Evolutionary conservation across 2,888 invertebrate genomes (phyloP).

Genomic region (Limnephilus lunatus): DNA sequence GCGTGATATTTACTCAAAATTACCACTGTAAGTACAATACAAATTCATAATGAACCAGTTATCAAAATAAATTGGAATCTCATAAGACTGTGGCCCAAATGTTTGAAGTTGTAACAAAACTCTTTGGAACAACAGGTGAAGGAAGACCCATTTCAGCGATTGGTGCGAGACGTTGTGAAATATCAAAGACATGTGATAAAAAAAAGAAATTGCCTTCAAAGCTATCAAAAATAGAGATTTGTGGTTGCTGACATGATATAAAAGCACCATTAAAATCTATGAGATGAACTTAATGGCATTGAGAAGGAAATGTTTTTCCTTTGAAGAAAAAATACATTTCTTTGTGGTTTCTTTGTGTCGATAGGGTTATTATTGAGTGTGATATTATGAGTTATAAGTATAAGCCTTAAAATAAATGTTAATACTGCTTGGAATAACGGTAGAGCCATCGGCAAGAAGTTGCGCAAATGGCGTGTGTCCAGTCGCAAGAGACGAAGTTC

Average conservation of each 20-base stretch:
- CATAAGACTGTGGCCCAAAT: background rate
- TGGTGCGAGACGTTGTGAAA: background rate
- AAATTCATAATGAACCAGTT: background rate
- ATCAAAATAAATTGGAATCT: background rate
- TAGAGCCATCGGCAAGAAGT: background rate
- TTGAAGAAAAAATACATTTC: background rate
- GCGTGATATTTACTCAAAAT: background rate
- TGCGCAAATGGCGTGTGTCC: constrained; percentile 23
- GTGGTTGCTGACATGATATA: background rate
- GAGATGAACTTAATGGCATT: background rate
- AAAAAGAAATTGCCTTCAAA: background rate
- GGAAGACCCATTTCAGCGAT: background rate
- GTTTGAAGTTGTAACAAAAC: background rate
- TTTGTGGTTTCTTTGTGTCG: background rate
- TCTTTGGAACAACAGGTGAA: background rate
- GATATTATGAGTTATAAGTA: background rate
- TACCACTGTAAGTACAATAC: background rate
- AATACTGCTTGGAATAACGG: background rate
- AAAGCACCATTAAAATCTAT: background rate
- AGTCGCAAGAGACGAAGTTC: constrained; percentile 10
- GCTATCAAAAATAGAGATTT: background rate
- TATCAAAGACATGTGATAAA: background rate
- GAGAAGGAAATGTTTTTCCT: background rate
- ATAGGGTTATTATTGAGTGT: background rate
- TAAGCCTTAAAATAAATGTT: background rate